Conservation (phyloP, 2,888 invertebrate species). For the Cordilura impudica region DNA sequence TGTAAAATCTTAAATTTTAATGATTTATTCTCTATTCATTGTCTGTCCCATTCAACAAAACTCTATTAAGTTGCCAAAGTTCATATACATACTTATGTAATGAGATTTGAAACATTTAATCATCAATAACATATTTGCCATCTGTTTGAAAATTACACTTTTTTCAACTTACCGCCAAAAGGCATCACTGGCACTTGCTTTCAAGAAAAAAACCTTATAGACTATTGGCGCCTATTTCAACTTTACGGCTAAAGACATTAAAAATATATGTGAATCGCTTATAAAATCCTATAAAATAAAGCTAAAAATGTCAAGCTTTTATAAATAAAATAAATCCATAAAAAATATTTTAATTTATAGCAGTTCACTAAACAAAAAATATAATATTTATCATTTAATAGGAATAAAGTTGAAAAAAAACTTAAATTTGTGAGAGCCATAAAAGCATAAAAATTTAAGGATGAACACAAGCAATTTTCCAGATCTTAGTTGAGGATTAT, state of each 20-base stretch:
- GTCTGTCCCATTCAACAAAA: too few species aligned
- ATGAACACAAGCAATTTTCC: too few species aligned
- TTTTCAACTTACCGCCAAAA: conserved; percentile 56
- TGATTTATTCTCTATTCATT: too few species aligned
- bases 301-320: conserved; percentile 5
- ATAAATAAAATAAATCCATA: conserved; percentile 31
- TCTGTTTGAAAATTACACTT: conserved; percentile 55
- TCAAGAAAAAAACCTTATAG: conserved; percentile 33
- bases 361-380: conserved; percentile 35
- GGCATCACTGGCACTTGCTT: conserved; percentile 55
- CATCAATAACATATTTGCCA: conserved; percentile 53
- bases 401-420: conserved; percentile 29
- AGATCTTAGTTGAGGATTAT: too few species aligned
- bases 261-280: conserved; percentile 20
- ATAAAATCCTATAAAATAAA: conserved; percentile 46
- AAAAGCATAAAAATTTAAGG: not conserved
- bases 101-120: conserved; percentile 54
- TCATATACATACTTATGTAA: conserved; percentile 5
- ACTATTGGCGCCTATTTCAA: conserved; percentile 56
- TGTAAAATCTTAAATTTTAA: too few species aligned
- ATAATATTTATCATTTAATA: too few species aligned
- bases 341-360: conserved; percentile 50
- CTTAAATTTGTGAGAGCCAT: not conserved
- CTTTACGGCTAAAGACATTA: conserved; percentile 47
- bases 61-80: not conserved